A percentile compares a stretch with the other conserved stretches of the same genome.
Conservation (phyloP, 2,888 invertebrate genomes). For the Dicyrtoma fusca region DNA sequence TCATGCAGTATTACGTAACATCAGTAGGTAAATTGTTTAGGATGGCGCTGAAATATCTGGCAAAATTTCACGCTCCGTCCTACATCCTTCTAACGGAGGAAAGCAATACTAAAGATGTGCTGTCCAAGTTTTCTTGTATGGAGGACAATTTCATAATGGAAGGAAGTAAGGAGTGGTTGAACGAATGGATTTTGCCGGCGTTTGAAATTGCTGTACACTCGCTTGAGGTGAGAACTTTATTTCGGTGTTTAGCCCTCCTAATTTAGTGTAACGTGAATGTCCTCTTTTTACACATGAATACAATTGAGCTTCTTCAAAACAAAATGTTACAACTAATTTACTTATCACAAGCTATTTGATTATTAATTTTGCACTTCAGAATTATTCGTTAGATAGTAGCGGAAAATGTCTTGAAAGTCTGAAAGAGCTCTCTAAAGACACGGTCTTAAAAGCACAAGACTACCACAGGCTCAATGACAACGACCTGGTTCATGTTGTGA, state of each 20-base stretch:
- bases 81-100: conserved; percentile 7
- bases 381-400: not conserved
- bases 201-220: too few relatives aligned
- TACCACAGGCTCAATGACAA: not conserved
- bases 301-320: too few relatives aligned
- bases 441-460: not conserved
- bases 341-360: not conserved
- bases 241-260: too few relatives aligned
- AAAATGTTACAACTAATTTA: too few relatives aligned
- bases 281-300: too few relatives aligned
- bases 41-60: conserved; percentile 26
- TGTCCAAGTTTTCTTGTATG: conserved; percentile 13
- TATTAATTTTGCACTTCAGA: not conserved
- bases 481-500: conserved; percentile 17
- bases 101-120: too few relatives aligned
- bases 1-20: too few relatives aligned
- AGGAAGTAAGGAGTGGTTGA: too few relatives aligned
- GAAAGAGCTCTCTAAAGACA: not conserved
- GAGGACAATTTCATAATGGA: too few relatives aligned
- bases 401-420: conserved; percentile 12
- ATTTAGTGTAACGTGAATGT: too few relatives aligned
- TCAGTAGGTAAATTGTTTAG: not conserved
- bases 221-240: too few relatives aligned
- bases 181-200: too few relatives aligned
- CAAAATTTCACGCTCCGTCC: conserved; percentile 33